These are phyloP conservation scores for Spinus olivaceus DNA, from an alignment of 2,797 vertebrate species.

Conservation along the genomic window DNA sequence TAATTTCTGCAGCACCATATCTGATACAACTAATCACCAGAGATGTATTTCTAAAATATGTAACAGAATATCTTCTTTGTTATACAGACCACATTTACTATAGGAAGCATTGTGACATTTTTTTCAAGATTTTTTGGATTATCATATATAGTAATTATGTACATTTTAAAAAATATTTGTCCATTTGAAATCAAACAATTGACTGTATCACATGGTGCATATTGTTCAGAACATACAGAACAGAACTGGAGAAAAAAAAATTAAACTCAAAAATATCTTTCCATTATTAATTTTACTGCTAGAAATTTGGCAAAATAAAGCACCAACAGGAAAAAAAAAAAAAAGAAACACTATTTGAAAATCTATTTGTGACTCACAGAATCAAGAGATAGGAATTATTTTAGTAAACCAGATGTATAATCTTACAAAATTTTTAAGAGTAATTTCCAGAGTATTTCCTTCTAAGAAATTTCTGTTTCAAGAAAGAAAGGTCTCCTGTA, in stretches of 20 bases:
- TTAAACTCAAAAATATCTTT: background rate
- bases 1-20: background rate
- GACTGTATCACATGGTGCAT: background rate
- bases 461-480: background rate
- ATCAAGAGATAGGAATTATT: background rate
- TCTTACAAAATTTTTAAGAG: background rate
- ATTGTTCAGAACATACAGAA: background rate
- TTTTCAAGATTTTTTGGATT: background rate
- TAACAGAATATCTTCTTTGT: background rate
- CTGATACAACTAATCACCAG: background rate
- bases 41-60: background rate
- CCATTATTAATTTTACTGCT: background rate
- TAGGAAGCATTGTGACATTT: background rate
- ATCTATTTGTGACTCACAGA: background rate
- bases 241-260: background rate
- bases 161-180: background rate
- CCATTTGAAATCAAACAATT: background rate
- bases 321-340: background rate
- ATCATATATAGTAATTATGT: background rate
- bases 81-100: background rate
- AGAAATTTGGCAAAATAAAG: background rate
- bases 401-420: background rate
- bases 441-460: background rate
- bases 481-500: background rate
- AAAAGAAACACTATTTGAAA: fast-evolving